Evolutionary conservation across 2,113 vertebrate genomes (phyloP), one percentile per base, ranked within the genome.

Genomic region (Speoplatyrhinus poulsoni): DNA sequence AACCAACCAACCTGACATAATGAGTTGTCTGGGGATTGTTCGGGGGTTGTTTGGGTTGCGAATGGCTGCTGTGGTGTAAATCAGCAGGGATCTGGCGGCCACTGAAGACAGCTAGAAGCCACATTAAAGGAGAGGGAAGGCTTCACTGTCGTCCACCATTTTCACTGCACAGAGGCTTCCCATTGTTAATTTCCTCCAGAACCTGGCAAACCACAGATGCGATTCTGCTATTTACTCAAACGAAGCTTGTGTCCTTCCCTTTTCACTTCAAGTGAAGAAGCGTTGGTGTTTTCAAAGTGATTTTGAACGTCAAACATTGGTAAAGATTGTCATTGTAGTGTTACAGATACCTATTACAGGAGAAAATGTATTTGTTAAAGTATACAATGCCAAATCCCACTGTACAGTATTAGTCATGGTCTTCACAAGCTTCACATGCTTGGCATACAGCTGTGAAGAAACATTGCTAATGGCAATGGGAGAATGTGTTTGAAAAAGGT

Each of bases 41-140:
- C 26, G 26, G 26, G 26, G 2, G 26, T 86, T 79, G 19, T 87
- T 87, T 80, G 60, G 75, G 60, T 79, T 72, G 62, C 77, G 72
- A 76, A 70, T 81, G 67, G 70, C 63, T 66, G 77, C 81, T 73
- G 81, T 69, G 73, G 84, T 85, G 79, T 88, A 88, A 88, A 90
- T 87, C 81, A 86, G 70, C n/a, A 46, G 65, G 74, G 62, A 77
- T 72, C 59, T 84, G 79, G 82, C 82, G 16, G 81, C 73, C 76
- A 75, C 61, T 50, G 79, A 84, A 26, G 82, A 81, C 79, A 76
- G 79, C 67, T 60, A n/a, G 10, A 73, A 81, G 69, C 84, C 84
- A 88, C 82, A 87, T 90, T 69, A 89, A 85, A 88, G 74, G 58
- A 59, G 65, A 55, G 62, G 57, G 72, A 55, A 46, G 58, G 52